A percentile compares a stretch with the other conserved stretches of the same genome.
These are phyloP conservation scores for Eolophus roseicapilla DNA, from an alignment of 2,113 vertebrate species.

Conservation along the genomic window DNA sequence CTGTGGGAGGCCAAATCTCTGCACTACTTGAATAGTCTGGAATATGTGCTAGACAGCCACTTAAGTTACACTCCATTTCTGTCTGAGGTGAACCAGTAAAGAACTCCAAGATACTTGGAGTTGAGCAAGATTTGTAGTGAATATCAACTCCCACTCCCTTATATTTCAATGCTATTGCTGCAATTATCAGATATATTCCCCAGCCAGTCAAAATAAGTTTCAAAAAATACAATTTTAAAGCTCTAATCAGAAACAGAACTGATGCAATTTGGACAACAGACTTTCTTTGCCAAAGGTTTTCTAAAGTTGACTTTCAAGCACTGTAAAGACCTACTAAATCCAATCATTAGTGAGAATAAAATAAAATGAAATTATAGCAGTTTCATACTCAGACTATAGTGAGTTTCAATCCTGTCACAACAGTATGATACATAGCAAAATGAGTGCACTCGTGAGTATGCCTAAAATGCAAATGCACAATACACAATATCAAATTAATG, in stretches of 20 bases:
- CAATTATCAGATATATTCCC: not conserved
- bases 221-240: not conserved
- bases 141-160: not conserved
- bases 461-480: not conserved
- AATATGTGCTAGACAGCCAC: not conserved
- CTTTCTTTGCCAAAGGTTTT: not conserved
- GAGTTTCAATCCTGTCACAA: not conserved
- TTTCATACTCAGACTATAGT: not conserved
- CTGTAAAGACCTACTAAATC: not conserved
- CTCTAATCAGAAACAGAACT: not conserved
- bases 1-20: not conserved
- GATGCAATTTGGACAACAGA: not conserved
- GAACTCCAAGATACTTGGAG: not conserved
- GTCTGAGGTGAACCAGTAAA: not conserved
- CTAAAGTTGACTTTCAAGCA: not conserved
- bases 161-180: not conserved
- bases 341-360: not conserved
- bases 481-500: not conserved
- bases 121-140: no score
- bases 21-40: not conserved
- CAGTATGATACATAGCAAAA: not conserved
- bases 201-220: not conserved
- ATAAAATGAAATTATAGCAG: not conserved
- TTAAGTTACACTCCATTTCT: not conserved
- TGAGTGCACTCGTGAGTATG: not conserved